phyloP scores from a whole-genome alignment of 2,113 vertebrate species.

The Merops nubicus region DNA sequence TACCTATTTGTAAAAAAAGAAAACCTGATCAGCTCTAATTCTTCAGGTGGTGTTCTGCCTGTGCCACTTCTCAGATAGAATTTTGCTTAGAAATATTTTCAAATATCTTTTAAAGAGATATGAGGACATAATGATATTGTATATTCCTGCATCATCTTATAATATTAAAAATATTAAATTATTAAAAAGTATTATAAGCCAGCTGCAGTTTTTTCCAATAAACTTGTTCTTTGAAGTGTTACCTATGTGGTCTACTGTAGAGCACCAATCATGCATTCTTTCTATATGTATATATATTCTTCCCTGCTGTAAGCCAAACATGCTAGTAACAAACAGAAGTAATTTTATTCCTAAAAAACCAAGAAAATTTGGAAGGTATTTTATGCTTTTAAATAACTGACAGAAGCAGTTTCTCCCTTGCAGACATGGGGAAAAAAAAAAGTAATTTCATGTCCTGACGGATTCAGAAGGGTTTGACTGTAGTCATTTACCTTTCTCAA shows the following conservation, averaged over 20 bases:
- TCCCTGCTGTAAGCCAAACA: neutral
- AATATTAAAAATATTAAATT: no score
- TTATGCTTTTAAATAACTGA: slow-evolving; percentile 36
- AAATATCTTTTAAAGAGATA: neutral
- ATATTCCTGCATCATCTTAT: no score
- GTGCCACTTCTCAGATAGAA: neutral
- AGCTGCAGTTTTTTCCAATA: slow-evolving; percentile 60
- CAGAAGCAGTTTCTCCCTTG: slow-evolving; percentile 26
- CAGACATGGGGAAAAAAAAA: neutral
- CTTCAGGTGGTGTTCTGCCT: neutral
- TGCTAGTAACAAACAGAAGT: neutral
- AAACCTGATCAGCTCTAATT: slow-evolving; percentile 11
- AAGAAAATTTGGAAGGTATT: neutral
- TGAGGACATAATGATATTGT: no score
- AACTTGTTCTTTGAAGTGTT: slow-evolving; percentile 48
- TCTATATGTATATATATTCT: slow-evolving; percentile 21
- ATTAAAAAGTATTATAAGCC: no score
- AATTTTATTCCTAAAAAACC: slow-evolving; percentile 23
- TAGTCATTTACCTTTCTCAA: neutral
- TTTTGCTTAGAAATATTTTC: neutral
- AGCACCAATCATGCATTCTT: slow-evolving; percentile 54
- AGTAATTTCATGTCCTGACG: slow-evolving; percentile 10
- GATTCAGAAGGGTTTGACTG: slow-evolving; percentile 12
- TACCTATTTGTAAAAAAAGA: neutral
- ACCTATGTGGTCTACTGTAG: slow-evolving; percentile 44